phyloP scores from a whole-genome alignment of 2,888 invertebrate genomes.

The Julus scanicus region DNA sequence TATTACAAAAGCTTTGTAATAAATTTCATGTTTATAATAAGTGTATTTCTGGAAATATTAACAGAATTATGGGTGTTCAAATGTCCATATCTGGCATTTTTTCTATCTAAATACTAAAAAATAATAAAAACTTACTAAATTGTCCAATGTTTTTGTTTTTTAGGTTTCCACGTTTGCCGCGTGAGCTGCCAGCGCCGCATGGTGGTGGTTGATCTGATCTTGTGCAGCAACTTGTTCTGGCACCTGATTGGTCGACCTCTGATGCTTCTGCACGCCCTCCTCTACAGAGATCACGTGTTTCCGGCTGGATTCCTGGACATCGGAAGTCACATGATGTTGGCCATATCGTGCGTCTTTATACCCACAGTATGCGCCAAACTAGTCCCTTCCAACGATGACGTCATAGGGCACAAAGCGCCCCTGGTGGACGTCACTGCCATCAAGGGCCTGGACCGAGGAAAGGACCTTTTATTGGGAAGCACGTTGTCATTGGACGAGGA shows the following conservation, averaged over 20 bases:
- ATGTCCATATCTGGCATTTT: no score
- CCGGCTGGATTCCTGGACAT: constrained; percentile 56
- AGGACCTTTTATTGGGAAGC: neutral
- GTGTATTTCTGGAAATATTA: no score
- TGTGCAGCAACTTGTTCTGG: constrained; percentile 56
- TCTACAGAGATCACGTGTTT: neutral
- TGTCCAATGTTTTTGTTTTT: no score
- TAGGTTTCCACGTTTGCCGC: neutral
- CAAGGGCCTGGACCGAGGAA: neutral
- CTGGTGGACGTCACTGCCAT: neutral
- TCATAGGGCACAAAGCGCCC: neutral
- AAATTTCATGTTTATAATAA: no score
- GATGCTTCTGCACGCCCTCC: constrained; percentile 55
- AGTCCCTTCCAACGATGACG: neutral
- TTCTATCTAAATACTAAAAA: no score
- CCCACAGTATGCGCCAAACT: constrained; percentile 48
- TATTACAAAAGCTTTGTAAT: no score
- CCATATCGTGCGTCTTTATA: constrained; percentile 57
- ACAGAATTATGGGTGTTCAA: no score
- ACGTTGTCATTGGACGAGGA: no score
- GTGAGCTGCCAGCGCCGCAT: constrained; percentile 31
- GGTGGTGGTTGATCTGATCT: constrained; percentile 55
- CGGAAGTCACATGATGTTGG: constrained; percentile 58
- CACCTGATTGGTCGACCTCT: constrained; percentile 56
- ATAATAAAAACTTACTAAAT: no score